Evolutionary conservation across 2,888 invertebrate genomes (phyloP).

Genomic region (Drosophila mulleri): DNA sequence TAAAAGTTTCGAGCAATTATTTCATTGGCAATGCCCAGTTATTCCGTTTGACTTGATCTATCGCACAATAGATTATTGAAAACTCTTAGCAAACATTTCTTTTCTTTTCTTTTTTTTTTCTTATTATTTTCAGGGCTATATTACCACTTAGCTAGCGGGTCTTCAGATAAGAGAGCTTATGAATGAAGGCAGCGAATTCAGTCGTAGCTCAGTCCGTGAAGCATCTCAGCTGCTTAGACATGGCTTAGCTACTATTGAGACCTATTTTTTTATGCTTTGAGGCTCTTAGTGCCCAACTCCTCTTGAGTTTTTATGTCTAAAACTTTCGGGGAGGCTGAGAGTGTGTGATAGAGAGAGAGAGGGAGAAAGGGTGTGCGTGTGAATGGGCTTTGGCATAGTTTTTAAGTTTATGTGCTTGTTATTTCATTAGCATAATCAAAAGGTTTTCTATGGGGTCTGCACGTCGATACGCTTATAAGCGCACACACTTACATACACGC

Average conservation of each 20-base stretch:
- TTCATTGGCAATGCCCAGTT: not conserved
- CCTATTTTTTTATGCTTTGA: not conserved
- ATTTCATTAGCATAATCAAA: constrained; percentile 80
- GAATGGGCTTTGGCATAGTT: constrained; percentile 68
- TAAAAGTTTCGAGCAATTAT: not conserved
- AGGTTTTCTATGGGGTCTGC: constrained; percentile 29
- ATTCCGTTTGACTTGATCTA: constrained; percentile 1
- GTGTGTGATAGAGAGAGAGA: not conserved
- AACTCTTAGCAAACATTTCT: not conserved
- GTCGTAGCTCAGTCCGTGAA: not conserved
- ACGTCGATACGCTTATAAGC: constrained; percentile 5
- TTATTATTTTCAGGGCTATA: not conserved
- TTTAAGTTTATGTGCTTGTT: constrained; percentile 75
- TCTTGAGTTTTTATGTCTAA: constrained; percentile 2
- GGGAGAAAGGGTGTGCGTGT: constrained; percentile 49
- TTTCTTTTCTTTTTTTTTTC: too few relatives aligned
- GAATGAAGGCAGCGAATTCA: not conserved
- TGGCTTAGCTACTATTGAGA: constrained; percentile 11
- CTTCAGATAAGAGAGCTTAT: not conserved
- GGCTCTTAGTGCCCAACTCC: constrained; percentile 10
- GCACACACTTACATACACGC: not conserved
- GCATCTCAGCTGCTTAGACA: constrained; percentile 11
- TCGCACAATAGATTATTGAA: constrained; percentile 1
- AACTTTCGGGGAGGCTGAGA: not conserved
- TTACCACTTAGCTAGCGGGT: not conserved